phyloP scores from a whole-genome alignment of 2,888 invertebrate genomes.

The Drosophila trichaetosa region DNA sequence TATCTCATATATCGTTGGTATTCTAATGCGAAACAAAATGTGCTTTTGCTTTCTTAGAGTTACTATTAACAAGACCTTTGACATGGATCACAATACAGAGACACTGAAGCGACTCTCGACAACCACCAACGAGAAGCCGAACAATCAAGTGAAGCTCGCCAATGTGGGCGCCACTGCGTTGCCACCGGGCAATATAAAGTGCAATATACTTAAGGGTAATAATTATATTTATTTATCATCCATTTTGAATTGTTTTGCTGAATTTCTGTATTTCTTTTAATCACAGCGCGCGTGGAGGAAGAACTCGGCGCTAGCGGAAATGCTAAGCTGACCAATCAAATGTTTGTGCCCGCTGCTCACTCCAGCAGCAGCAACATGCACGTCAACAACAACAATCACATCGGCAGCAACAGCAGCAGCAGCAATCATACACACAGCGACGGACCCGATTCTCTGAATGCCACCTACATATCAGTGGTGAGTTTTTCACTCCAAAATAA shows the following conservation, averaged over 20 bases:
- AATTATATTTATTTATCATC: neutral
- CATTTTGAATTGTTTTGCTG: too few species aligned
- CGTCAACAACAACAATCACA: slow-evolving; percentile 60
- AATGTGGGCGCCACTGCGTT: slow-evolving; percentile 88
- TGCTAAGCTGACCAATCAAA: slow-evolving; percentile 87
- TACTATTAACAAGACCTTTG: slow-evolving; percentile 85
- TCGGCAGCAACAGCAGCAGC: slow-evolving; percentile 26
- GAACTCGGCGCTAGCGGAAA: slow-evolving; percentile 83
- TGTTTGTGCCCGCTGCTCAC: slow-evolving; percentile 86
- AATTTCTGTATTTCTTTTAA: neutral
- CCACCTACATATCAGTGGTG: slow-evolving; percentile 92
- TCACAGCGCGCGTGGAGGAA: slow-evolving; percentile 89
- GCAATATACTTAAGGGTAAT: slow-evolving; percentile 96
- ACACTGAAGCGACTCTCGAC: slow-evolving; percentile 88
- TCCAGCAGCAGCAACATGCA: slow-evolving; percentile 61
- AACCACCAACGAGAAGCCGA: slow-evolving; percentile 87
- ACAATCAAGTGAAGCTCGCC: slow-evolving; percentile 89
- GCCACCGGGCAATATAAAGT: slow-evolving; percentile 96
- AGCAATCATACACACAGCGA: slow-evolving; percentile 74
- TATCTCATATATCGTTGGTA: neutral
- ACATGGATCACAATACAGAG: slow-evolving; percentile 87
- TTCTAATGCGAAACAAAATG: slow-evolving; percentile 1
- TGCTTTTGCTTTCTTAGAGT: slow-evolving; percentile 73
- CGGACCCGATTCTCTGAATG: slow-evolving; percentile 86
- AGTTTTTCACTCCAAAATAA: slow-evolving; percentile 83